phyloP scores from a whole-genome alignment of 2,113 vertebrate species.

The Heteronetta atricapilla region DNA sequence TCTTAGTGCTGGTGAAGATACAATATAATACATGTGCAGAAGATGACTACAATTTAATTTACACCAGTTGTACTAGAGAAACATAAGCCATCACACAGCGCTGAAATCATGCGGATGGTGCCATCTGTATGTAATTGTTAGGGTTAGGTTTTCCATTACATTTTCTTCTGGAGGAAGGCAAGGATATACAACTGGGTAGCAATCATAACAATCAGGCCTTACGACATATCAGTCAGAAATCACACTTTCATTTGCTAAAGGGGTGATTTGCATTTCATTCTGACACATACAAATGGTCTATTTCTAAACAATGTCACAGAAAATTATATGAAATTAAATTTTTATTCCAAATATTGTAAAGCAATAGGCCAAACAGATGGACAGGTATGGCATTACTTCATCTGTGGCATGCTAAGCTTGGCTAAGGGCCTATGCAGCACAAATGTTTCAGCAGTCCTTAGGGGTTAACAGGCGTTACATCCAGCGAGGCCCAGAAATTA shows the following conservation, averaged over 20 bases:
- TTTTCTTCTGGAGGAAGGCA: conserved; percentile 34
- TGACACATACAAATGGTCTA: conserved; percentile 51
- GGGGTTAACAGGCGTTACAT: conserved; percentile 58
- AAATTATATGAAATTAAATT: conserved; percentile 61
- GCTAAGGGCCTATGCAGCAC: conserved; percentile 23
- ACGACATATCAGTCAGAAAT: conserved; percentile 58
- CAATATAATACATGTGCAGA: neutral
- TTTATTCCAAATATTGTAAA: conserved; percentile 71
- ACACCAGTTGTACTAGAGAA: conserved; percentile 44
- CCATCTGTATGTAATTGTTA: conserved; percentile 67
- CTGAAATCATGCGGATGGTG: conserved; percentile 33
- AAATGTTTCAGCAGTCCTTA: conserved; percentile 60
- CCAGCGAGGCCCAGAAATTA: conserved; percentile 43
- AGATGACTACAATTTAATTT: conserved; percentile 46
- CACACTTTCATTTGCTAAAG: conserved; percentile 9
- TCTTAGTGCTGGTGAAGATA: neutral
- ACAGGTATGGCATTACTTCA: conserved; percentile 76
- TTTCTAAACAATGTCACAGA: conserved; percentile 72
- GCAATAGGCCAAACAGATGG: conserved; percentile 68
- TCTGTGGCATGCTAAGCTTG: conserved; percentile 61
- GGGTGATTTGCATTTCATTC: conserved; percentile 64
- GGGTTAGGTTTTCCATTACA: conserved; percentile 67
- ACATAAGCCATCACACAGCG: conserved; percentile 40
- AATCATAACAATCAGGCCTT: conserved; percentile 54
- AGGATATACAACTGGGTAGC: conserved; percentile 51